These are phyloP conservation scores for Drosophila repleta DNA, from an alignment of 1,140 invertebrate species.

Conservation along the genomic window DNA sequence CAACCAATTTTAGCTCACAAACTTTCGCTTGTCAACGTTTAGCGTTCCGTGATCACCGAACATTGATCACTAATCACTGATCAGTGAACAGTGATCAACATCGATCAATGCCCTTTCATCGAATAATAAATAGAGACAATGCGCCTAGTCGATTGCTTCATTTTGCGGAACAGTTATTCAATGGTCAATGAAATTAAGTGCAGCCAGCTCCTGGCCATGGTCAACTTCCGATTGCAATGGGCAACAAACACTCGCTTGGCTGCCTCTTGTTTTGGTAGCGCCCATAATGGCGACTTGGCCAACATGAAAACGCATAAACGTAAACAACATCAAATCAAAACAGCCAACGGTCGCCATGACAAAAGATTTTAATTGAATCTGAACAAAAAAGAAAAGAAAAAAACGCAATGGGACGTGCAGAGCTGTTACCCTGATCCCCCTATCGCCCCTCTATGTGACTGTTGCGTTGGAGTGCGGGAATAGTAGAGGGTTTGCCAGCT, in stretches of 20 bases:
- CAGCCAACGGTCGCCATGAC: constrained; percentile 54
- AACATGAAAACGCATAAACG: constrained; percentile 33
- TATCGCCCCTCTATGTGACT: neutral
- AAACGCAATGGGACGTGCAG: constrained; percentile 76
- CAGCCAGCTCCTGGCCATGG: constrained; percentile 40
- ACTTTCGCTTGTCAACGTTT: constrained; percentile 58
- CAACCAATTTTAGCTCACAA: constrained; percentile 22
- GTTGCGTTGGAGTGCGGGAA: constrained; percentile 28
- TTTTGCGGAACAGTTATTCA: constrained; percentile 31
- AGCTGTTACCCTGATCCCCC: neutral
- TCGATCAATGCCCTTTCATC: constrained; percentile 67
- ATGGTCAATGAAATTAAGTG: constrained; percentile 28
- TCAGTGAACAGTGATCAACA: constrained; percentile 3
- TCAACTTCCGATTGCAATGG: constrained; percentile 58
- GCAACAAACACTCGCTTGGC: constrained; percentile 58
- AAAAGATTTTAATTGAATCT: constrained; percentile 83
- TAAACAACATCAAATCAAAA: constrained; percentile 61
- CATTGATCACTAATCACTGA: constrained; percentile 17
- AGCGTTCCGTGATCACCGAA: constrained; percentile 3
- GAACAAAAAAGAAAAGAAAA: constrained; percentile 59
- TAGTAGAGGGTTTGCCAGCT: constrained; percentile 44
- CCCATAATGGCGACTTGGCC: constrained; percentile 18
- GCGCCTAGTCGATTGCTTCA: constrained; percentile 44
- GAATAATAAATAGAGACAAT: constrained; percentile 46
- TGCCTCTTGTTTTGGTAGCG: constrained; percentile 55